These are phyloP conservation scores for Trichopria drosophilae DNA, from an alignment of 2,888 invertebrate species.

Conservation along the genomic window DNA sequence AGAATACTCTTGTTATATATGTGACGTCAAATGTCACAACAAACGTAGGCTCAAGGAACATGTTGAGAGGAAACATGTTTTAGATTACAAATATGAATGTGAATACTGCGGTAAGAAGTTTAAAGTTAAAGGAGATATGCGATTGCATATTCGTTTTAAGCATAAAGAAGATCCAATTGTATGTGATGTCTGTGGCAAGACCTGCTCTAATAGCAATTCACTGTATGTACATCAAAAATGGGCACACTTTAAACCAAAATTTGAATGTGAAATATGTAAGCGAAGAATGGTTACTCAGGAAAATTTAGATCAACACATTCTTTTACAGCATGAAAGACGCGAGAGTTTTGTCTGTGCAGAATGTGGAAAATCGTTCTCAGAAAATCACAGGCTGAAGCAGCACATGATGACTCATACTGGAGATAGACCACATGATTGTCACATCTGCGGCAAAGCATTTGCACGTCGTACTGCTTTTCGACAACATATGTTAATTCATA, in stretches of 20 bases:
- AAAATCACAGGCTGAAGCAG: conserved; percentile 51
- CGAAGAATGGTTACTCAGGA: conserved; percentile 58
- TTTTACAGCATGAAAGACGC: conserved; percentile 52
- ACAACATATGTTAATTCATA: conserved; percentile 54
- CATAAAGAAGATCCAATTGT: conserved; percentile 39
- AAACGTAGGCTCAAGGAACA: conserved; percentile 49
- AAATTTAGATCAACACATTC: conserved; percentile 56
- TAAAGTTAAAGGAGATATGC: conserved; percentile 44
- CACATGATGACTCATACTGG: conserved; percentile 57
- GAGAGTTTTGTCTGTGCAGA: conserved; percentile 56
- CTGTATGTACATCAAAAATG: conserved; percentile 54
- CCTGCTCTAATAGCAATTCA: conserved; percentile 52
- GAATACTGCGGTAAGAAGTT: conserved; percentile 45
- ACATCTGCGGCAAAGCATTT: conserved; percentile 51
- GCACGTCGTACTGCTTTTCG: conserved; percentile 50
- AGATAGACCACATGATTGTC: conserved; percentile 51
- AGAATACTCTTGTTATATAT: too few relatives aligned
- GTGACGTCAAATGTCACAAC: conserved; percentile 21
- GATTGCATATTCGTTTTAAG: conserved; percentile 39
- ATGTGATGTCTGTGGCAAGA: conserved; percentile 52
- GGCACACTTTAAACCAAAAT: conserved; percentile 55
- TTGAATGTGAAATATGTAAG: conserved; percentile 54
- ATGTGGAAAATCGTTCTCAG: conserved; percentile 54
- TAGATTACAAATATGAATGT: conserved; percentile 43
- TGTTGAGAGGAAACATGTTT: conserved; percentile 45